phyloP scores from a whole-genome alignment of 2,113 vertebrate genomes.

The Edolisoma coerulescens region DNA sequence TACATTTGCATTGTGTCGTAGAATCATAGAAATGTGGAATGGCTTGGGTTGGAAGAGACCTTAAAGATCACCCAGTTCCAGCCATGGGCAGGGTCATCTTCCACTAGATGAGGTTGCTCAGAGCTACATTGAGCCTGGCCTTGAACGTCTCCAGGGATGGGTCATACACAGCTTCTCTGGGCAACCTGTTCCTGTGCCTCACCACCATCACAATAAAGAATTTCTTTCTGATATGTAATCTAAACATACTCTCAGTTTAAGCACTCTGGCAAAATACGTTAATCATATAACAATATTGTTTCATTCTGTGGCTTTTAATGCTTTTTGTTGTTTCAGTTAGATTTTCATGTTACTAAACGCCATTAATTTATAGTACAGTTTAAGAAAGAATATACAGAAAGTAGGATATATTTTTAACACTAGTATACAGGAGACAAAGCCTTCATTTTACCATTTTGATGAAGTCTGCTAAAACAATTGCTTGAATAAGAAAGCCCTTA shows the following conservation, averaged over 20 bases:
- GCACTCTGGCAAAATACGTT: neutral
- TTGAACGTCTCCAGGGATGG: neutral
- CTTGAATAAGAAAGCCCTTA: neutral
- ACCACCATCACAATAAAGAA: neutral
- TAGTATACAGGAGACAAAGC: neutral
- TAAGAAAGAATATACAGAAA: neutral
- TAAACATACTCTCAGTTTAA: neutral
- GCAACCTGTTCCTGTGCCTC: neutral
- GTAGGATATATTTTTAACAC: neutral
- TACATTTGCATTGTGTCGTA: rapidly evolving
- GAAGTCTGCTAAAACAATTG: neutral
- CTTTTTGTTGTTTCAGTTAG: neutral
- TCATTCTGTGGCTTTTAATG: neutral
- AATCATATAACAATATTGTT: neutral
- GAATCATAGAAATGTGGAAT: neutral
- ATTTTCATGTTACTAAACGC: neutral
- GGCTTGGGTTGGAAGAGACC: neutral
- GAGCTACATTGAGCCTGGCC: neutral
- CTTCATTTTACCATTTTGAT: neutral
- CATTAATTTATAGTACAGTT: neutral
- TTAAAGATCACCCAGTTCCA: neutral
- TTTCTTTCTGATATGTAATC: neutral
- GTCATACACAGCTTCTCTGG: neutral
- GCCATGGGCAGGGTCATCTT: neutral
- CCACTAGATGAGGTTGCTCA: neutral